Evolutionary conservation across 2,797 vertebrate genomes (phyloP), one percentile per base, ranked within the genome.

Genomic region (Bothrops alternatus): DNA sequence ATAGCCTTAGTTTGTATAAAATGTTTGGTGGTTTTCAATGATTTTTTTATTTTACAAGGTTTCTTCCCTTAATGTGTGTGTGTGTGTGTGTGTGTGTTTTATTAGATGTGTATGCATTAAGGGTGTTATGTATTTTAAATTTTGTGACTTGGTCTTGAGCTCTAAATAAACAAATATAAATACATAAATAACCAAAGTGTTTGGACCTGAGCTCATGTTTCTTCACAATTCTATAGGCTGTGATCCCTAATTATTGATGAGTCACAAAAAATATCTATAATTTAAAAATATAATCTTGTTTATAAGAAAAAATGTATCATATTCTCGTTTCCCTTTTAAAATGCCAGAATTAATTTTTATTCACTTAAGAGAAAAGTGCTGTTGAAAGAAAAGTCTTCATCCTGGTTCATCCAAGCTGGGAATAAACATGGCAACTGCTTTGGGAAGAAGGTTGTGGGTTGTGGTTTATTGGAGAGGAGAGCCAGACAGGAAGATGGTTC

Each of bases 211-310:
- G 26, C 87, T 93, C 28, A 0, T 88, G 90, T 8, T 90, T 94
- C 94, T 95, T 23, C 42, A 53, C 16, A n/a, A 3, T 20, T 18
- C 26, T 53, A 18, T 89, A 50, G 4, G n/a, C 55, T 93, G 94
- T 95, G 50, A 73, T 2, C 91, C 86, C 95, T 95, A 94, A 73
- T 93, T 94, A 50, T 91, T 94, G 93, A 91, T 89, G 82, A 4
- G 89, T 86, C 90, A 88, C 93, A 95, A 55, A 88, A 90, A 89
- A 92, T 1, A 0, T 65, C 92, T 92, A 93, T 93, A 53, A 56
- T 57, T 47, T 47, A 11, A 89, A 50, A 25, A 23, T 89, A 18
- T 47, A 50, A 89, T 23, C 53, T n/a, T 82, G 20, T 47, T 82
- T 82, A 82, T 42, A 47, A 47, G 37, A 82, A 82, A 47, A 82